These are phyloP conservation scores for Carduelis carduelis DNA, from an alignment of 2,797 vertebrate genomes.

Conservation along the genomic window DNA sequence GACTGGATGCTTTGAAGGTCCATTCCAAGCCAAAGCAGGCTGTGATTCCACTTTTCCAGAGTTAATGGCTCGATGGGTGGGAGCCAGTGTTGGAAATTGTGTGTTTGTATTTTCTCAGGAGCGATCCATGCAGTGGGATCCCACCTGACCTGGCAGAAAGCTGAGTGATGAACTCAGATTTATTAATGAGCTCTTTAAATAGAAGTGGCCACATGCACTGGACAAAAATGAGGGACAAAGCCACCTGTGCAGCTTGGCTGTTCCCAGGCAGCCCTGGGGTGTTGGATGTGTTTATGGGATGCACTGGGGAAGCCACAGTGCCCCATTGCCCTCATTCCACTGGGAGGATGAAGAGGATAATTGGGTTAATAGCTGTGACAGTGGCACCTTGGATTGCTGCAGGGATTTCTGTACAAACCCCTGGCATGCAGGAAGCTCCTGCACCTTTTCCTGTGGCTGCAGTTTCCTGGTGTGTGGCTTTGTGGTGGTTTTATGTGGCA, in stretches of 20 bases:
- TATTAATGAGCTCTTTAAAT: background rate
- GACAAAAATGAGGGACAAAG: background rate
- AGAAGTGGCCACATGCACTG: background rate
- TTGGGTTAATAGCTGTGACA: background rate
- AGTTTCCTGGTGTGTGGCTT: background rate
- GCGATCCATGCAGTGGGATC: background rate
- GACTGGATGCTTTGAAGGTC: background rate
- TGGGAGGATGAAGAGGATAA: background rate
- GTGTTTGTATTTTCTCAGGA: background rate
- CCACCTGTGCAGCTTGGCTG: background rate
- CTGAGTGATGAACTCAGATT: too few relatives aligned
- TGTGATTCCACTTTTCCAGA: background rate
- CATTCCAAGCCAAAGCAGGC: background rate
- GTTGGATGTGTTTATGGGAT: background rate
- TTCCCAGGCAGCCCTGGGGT: background rate
- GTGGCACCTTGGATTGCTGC: rapidly evolving
- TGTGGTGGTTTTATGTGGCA: background rate
- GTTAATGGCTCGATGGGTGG: background rate
- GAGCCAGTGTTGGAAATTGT: background rate
- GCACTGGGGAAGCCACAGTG: background rate
- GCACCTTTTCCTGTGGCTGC: background rate
- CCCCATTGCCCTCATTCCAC: background rate
- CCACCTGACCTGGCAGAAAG: background rate
- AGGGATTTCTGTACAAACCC: background rate
- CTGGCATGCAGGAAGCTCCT: background rate